Conservation (phyloP, 2,888 invertebrate species). For the Polyommatus icarus region DNA sequence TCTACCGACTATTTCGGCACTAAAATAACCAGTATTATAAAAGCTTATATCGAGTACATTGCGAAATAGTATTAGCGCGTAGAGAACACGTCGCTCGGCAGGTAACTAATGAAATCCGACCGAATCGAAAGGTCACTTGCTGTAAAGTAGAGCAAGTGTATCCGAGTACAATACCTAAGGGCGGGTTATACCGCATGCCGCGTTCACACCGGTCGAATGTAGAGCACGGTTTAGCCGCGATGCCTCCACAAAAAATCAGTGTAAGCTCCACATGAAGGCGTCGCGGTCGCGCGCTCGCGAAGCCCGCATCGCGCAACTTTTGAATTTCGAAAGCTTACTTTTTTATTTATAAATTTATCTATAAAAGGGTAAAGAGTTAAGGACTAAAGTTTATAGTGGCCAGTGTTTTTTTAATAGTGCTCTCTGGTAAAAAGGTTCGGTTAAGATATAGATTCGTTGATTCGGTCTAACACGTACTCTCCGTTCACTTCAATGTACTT, state of each 20-base stretch:
- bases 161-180: conserved; percentile 49
- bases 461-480: conserved; percentile 65
- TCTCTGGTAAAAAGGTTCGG: conserved; percentile 69
- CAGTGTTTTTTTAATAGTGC: conserved; percentile 66
- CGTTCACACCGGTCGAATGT: conserved; percentile 77
- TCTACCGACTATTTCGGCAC: conserved; percentile 45
- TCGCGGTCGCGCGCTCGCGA: conserved; percentile 66
- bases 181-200: conserved; percentile 62
- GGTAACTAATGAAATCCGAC: conserved; percentile 64
- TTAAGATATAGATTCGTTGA: conserved; percentile 56
- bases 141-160: conserved; percentile 51
- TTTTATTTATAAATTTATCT: conserved; percentile 17
- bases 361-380: conserved; percentile 35
- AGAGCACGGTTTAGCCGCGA: conserved; percentile 71
- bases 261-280: conserved; percentile 71
- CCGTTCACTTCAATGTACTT: conserved; percentile 75
- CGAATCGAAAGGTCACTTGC: conserved; percentile 54
- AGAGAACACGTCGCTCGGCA: conserved; percentile 52
- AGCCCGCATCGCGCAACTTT: conserved; percentile 44
- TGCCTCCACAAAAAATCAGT: conserved; percentile 80
- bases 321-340: conserved; percentile 33
- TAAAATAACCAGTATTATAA: conserved; percentile 50
- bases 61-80: conserved; percentile 64
- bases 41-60: conserved; percentile 57
- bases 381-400: conserved; percentile 42